Evolutionary conservation across 2,113 vertebrate genomes (phyloP).

Genomic region (Pandion haliaetus): DNA sequence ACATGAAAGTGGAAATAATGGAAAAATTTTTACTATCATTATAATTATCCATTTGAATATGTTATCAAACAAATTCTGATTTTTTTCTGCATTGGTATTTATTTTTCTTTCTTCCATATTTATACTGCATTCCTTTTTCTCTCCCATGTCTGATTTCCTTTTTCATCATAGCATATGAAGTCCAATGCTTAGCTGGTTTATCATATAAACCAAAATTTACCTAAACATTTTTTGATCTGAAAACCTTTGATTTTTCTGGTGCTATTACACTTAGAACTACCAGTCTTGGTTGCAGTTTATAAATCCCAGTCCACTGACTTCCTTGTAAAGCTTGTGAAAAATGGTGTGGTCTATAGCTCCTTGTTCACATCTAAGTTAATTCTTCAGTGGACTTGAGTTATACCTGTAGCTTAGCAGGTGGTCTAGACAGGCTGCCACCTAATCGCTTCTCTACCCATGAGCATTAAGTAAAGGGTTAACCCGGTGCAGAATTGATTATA

Average conservation of each 20-base stretch:
- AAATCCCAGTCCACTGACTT: not conserved
- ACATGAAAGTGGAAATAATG: not conserved
- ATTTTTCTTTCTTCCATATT: not conserved
- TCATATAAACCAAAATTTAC: not conserved
- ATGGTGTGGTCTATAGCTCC: not conserved
- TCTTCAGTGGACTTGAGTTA: not conserved
- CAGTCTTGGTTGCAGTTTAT: not conserved
- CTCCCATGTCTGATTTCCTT: not conserved
- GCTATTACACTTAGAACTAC: not conserved
- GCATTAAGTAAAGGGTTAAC: not conserved
- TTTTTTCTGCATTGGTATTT: not conserved
- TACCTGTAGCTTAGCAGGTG: not conserved
- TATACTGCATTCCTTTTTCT: not conserved
- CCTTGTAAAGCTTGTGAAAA: not conserved
- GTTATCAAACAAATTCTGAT: not conserved
- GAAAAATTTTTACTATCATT: not conserved
- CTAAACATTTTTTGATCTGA: not conserved
- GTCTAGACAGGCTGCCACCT: not conserved
- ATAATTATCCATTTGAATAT: not conserved
- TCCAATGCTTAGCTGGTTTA: not conserved
- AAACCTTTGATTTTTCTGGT: not conserved
- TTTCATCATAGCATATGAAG: not conserved
- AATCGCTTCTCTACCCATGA: not conserved
- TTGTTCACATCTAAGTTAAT: not conserved
- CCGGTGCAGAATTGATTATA: not conserved